Conservation (phyloP, 2,113 vertebrate genomes). For the Trachemys scripta region DNA sequence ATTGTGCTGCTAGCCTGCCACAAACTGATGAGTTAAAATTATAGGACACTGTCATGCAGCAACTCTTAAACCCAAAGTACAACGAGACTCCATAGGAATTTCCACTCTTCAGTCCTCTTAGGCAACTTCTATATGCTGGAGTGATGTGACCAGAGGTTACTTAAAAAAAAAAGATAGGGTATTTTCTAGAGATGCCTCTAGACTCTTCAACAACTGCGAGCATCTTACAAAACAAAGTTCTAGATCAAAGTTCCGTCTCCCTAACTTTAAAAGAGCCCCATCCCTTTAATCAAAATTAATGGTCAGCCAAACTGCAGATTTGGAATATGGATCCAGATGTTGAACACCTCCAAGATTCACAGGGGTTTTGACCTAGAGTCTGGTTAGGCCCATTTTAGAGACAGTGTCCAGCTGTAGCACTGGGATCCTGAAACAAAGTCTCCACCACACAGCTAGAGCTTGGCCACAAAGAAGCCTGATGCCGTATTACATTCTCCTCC, state of each 20-base stretch:
- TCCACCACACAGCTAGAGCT: neutral
- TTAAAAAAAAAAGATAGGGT: neutral
- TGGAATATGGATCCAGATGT: neutral
- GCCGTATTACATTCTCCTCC: neutral
- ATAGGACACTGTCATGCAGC: neutral
- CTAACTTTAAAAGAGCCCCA: neutral
- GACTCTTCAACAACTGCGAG: neutral
- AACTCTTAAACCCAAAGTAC: neutral
- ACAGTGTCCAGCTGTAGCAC: neutral
- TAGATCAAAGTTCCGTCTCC: accelerated
- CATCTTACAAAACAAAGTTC: neutral
- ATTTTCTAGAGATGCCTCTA: neutral
- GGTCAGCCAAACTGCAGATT: neutral
- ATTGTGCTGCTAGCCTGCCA: neutral
- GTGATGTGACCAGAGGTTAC: neutral
- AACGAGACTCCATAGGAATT: neutral
- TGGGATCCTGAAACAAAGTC: neutral
- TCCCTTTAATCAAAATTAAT: neutral
- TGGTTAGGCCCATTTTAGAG: neutral
- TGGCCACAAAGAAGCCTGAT: neutral
- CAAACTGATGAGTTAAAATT: neutral
- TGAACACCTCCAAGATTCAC: neutral
- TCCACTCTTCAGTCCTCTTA: neutral
- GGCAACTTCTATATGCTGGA: neutral
- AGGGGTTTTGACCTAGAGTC: neutral